Conservation (phyloP, 2,113 vertebrate genomes). For the Candoia aspera region DNA sequence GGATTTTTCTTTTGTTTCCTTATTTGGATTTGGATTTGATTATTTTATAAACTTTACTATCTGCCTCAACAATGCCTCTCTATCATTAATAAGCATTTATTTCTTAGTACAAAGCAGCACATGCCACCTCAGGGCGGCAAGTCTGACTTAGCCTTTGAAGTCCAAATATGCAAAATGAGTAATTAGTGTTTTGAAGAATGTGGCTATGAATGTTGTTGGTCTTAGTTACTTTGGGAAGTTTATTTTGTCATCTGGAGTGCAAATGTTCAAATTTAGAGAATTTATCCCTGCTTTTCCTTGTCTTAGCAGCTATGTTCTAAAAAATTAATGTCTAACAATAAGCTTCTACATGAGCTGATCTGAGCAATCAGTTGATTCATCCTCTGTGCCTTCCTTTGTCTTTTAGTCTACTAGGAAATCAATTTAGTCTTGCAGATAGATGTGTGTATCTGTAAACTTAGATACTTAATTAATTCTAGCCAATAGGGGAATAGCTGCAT, state of each 20-base stretch:
- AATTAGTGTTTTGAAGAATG: neutral
- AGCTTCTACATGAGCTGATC: conserved; percentile 4
- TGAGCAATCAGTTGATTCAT: conserved; percentile 29
- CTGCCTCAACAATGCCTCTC: conserved; percentile 13
- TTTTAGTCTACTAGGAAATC: conserved; percentile 65
- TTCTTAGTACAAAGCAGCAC: fast-evolving
- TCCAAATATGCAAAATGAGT: neutral
- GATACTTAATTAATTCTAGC: conserved; percentile 70
- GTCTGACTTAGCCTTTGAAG: neutral
- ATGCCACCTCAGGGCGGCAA: neutral
- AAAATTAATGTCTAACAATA: conserved; percentile 38
- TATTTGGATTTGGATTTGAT: neutral
- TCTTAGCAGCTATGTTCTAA: neutral
- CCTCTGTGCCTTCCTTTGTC: conserved; percentile 52
- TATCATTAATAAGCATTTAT: neutral
- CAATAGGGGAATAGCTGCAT: conserved; percentile 62
- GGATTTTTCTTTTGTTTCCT: neutral
- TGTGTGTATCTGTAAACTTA: conserved; percentile 63
- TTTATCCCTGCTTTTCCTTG: conserved; percentile 18
- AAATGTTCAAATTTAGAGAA: neutral
- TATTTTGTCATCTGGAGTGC: conserved; percentile 9
- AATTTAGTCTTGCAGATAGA: conserved; percentile 63
- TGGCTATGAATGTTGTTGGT: neutral
- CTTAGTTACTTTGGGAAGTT: conserved; percentile 15
- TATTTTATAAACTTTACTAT: neutral